Base-by-base conservation (phyloP, 2,797 vertebrate species). In the Typhlichthys subterraneus region DNA sequence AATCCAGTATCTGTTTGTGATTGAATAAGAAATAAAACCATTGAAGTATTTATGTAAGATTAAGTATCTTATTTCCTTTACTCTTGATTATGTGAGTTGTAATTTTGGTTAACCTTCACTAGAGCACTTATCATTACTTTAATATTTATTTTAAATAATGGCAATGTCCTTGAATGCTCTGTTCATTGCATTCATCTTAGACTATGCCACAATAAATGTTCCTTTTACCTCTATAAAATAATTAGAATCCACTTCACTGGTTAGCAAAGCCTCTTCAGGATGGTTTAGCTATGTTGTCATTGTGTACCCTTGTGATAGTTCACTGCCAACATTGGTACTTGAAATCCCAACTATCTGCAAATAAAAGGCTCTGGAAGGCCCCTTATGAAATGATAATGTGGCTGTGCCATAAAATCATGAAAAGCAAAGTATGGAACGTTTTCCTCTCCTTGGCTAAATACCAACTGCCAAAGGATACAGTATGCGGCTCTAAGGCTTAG, bases 381-480 rank as follows among this genome's bases (percentile, higher is more conserved):
- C 65, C 79, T 81, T 76, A 72, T 86, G 81, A 89, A 85, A 76
- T 70, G 79, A 79, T 85, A 76, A 85, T 87, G 79, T 55, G 73
- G 72, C 67, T 82, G 73, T 70, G 75, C 76, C 69, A 74, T 60
- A 81, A 84, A 77, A 78, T 80, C 76, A 83, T 85, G 81, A 88
- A 66, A 78, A 81, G 77, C 63, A 67, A 73, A 33, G 68, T 81
- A 72, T 71, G 79, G 73, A 65, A 59, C 67, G 75, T 46, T 73
- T 85, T 83, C 49, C 71, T 85, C 78, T 86, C 88, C 83, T 81
- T 75, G 13, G 87, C 87, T 75, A 87, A 85, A 83, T 85, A 85
- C 61, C 72, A 72, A 86, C 71, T 46, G 89, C 91, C 87, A 71
- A 71, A 59, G 85, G 91, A 85, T 71, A 80, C 23, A 23, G 23